Base-by-base conservation (phyloP, 92 coral and sea anemone species). In the Zoanthus sansibaricus region DNA sequence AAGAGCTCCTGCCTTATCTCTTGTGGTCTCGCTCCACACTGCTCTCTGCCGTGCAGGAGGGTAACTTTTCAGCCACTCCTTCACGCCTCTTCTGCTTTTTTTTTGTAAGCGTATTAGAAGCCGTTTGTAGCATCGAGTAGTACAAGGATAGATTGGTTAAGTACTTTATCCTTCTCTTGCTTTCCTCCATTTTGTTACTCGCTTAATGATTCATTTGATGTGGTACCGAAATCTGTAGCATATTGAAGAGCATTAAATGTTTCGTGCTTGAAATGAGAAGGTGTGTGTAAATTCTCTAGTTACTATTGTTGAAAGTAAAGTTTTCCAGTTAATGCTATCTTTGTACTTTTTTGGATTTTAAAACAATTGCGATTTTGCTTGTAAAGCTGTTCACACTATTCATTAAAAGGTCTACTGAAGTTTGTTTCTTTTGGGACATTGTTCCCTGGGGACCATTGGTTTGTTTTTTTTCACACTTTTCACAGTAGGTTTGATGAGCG, bases 261-360 rank as follows among this genome's bases (percentile, higher is more conserved):
- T 21, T 71, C 52, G 55, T 84, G 79, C 31, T 72, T 72, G 71
- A 83, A 83, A 49, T 84, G 79, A 1, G 87, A 84, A 11, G 55
- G 79, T 3, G 77, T 31, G 1, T 42, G 55, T 2, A 72, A 21
- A 8, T 15, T 44, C 42, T 37, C 42, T 37, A 37, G 3, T 1
- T 37, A 4, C 25, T 25, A 25, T 25, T 2, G 64, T 56, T 56
- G 64, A 11, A 10, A 56, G 64, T n/a, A 56, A 9, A 13, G 64
- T 54, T 12, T 56, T 0, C 14, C 16, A 56, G 15, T 56, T 17
- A 3, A 56, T 56, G 64, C 6, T 56, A 4, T 56, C 64, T 56
- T 56, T 56, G 64, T 56, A 56, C 45, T 16, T 51, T 6, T 16
- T 51, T 6, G 32, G 12, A 7, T 7, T 15, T 7, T 12, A 13